Conservation (phyloP, 2,797 vertebrate genomes). For the Hafferia zeledoni region DNA sequence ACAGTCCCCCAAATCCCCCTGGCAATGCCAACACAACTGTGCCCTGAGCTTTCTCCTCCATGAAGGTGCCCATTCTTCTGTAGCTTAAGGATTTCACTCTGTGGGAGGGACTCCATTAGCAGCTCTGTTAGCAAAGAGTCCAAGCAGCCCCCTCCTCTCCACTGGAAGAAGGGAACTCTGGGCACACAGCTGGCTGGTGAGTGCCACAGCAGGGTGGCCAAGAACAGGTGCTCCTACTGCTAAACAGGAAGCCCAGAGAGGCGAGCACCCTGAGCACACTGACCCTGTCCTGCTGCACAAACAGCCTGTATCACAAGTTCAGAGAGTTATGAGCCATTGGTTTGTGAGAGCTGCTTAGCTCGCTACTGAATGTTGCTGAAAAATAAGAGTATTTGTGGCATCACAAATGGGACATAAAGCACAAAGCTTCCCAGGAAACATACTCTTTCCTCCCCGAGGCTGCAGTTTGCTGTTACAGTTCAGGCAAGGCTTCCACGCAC, state of each 20-base stretch:
- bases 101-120: accelerated
- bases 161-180: background rate
- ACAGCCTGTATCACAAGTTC: accelerated
- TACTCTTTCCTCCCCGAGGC: accelerated
- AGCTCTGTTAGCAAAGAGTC: background rate
- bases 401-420: background rate
- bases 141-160: background rate
- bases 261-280: accelerated
- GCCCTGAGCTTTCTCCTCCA: background rate
- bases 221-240: background rate
- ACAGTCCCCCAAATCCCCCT: accelerated
- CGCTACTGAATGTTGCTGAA: accelerated
- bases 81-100: background rate
- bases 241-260: background rate
- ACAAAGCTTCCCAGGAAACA: background rate
- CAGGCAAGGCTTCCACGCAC: background rate
- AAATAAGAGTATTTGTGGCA: background rate
- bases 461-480: background rate
- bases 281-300: background rate
- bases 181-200: accelerated
- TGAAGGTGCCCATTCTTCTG: accelerated
- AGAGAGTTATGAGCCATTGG: accelerated
- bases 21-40: accelerated
- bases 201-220: background rate
- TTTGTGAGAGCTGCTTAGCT: accelerated